Evolutionary conservation across 2,888 invertebrate species (phyloP).

Genomic region (Cephus pulcher): DNA sequence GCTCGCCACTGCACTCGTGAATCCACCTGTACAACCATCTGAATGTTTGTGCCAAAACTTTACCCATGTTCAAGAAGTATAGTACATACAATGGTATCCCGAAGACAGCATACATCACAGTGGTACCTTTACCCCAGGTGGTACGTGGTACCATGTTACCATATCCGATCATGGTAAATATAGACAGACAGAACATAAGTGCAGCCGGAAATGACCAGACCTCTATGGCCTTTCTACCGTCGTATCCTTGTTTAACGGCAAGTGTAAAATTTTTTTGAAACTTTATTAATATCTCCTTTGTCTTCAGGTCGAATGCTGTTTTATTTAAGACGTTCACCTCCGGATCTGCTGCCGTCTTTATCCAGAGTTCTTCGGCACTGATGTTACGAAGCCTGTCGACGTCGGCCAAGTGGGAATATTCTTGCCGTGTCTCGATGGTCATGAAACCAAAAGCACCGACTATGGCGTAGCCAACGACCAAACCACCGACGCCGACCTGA

Average conservation of each 20-base stretch:
- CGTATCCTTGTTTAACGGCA: constrained; percentile 77
- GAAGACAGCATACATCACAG: constrained; percentile 87
- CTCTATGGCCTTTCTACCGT: constrained; percentile 74
- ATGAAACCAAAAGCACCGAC: constrained; percentile 87
- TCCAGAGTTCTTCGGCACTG: constrained; percentile 77
- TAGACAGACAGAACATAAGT: constrained; percentile 87
- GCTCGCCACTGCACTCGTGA: constrained; percentile 66
- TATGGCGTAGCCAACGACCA: constrained; percentile 88
- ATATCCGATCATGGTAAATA: constrained; percentile 93
- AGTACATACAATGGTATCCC: constrained; percentile 89
- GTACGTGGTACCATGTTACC: constrained; percentile 88
- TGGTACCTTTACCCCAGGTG: constrained; percentile 84
- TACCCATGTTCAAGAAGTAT: constrained; percentile 91
- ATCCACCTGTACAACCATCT: constrained; percentile 66
- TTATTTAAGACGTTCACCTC: constrained; percentile 76
- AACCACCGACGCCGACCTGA: constrained; percentile 87
- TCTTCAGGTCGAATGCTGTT: constrained; percentile 72
- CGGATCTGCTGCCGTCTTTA: constrained; percentile 71
- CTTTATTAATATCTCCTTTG: constrained; percentile 72
- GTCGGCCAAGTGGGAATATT: constrained; percentile 60
- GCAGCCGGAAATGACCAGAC: constrained; percentile 91
- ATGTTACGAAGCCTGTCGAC: constrained; percentile 69
- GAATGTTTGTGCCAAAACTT: constrained; percentile 84
- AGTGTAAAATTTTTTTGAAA: constrained; percentile 79
- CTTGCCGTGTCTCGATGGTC: constrained; percentile 77